Evolutionary conservation across 2,888 invertebrate genomes (phyloP), one percentile per base, ranked within the genome.

Genomic region (Drosophila hamatofila): DNA sequence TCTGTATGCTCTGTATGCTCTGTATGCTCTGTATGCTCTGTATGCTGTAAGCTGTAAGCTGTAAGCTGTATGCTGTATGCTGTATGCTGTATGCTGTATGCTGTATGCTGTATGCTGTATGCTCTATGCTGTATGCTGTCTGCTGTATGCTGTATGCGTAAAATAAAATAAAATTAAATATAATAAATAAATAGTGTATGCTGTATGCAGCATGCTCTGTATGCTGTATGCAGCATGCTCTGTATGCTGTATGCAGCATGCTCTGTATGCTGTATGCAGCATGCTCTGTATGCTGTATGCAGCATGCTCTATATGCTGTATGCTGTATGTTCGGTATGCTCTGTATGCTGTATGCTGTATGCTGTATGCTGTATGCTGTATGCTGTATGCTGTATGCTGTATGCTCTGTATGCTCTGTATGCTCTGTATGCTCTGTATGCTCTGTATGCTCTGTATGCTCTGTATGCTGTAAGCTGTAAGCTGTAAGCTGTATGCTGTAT

Each of bases 51-150:
- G 25, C 25, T 39, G 39, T 39, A 51, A 18, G 8, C 8, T 23
- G 35, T 35, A 35, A 23, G 42, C 21, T 42, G 21, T 21, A 42
- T 42, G 42, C 42, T 42, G 12, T 42, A 42, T 42, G 41, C 41
- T 41, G 18, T 41, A 41, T 41, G 39, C 41, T 41, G 41, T 41
- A 41, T 41, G 41, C 41, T 41, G 39, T 39, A 39, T 39, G 39
- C 18, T 41, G 18, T 41, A 39, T 39, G 39, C 39, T 39, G 39
- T 41, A 41, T 41, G 41, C 41, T 41, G 18, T 41, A 41, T 41
- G 18, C 41, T 18, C 18, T 41, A 18, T 41, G 41, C 18, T 41
- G 18, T 41, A 41, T 41, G 41, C 18, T 41, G 41, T 41, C 18
- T 41, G 18, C 18, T 41, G 41, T 41, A 39, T 39, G 39, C 39